A percentile compares a stretch with the other conserved stretches of the same genome.
These are phyloP conservation scores for Stictonetta naevosa DNA, from an alignment of 2,113 vertebrate species.

Conservation along the genomic window DNA sequence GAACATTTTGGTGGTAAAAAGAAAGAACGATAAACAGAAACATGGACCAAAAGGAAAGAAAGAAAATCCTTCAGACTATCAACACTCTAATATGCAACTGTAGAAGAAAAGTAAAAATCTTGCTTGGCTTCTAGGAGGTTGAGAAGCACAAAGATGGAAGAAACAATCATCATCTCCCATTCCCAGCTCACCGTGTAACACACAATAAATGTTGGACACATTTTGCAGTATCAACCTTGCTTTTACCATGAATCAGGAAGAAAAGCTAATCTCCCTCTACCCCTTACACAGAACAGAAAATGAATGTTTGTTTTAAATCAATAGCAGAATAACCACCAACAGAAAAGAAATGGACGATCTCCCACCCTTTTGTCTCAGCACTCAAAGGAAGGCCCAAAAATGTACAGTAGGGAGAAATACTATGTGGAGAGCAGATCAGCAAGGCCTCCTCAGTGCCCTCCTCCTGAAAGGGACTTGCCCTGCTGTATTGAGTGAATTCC, in stretches of 20 bases:
- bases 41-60: not conserved
- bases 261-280: not conserved
- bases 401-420: not conserved
- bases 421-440: not conserved
- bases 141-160: not conserved
- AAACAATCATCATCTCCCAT: not conserved
- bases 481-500: not conserved
- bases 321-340: not conserved
- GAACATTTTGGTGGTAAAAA: not conserved
- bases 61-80: not conserved
- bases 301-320: not conserved
- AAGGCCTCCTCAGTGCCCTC: not conserved
- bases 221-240: not conserved
- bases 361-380: not conserved
- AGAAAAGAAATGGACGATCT: not conserved
- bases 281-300: not conserved
- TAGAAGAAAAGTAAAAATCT: not conserved
- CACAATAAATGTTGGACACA: not conserved
- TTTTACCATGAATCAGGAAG: not conserved
- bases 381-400: not conserved
- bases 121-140: not conserved
- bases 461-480: not conserved
- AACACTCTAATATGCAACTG: not conserved
- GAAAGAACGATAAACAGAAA: not conserved
- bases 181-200: not conserved